Evolutionary conservation across 2,113 vertebrate genomes (phyloP), one percentile per base, ranked within the genome.

Genomic region (Cacatua alba): DNA sequence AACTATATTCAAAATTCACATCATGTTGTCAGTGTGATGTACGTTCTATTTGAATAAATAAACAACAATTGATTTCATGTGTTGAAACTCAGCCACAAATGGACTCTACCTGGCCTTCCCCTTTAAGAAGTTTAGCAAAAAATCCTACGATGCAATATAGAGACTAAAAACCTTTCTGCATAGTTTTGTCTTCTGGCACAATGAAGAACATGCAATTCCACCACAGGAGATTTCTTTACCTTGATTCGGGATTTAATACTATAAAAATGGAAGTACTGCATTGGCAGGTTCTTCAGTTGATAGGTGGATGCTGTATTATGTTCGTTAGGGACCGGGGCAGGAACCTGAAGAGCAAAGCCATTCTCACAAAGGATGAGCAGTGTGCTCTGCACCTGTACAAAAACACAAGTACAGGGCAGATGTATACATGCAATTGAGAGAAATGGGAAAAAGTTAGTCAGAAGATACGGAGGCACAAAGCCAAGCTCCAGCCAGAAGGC

Each of bases 171-270:
- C 3, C 7, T 23, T 92, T 69, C 33, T 5, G 23, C 16, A 11
- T 48, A 51, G 18, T 46, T 82, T 76, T 64, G 29, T 37, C 41
- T 26, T 68, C 59, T 70, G 39, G n/a, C 28, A 90, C 35, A 75
- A 59, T 1, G 3, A 82, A 79, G 24, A 72, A 52, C 37, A 83
- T 20, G 3, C 29, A 70, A 86, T 76, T 92, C 46, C 35, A 41
- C 19, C 39, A 46, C 15, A 81, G 20, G 16, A 88, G 12, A 60
- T 37, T 63, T 70, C 39, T 93, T 96, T 98, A 99, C 99, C 99
- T 99, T 96, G 72, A 99, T 98, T 91, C 62, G 97, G 43, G 99
- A 99, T 94, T 99, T 99, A 98, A 99, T 98, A 95, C 99, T 99
- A 80, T 71, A 97, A 97, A 99, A 99, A 94, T 95, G 97, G 97